Base-by-base conservation (phyloP, 2,888 invertebrate genomes). In the Automeris io region DNA sequence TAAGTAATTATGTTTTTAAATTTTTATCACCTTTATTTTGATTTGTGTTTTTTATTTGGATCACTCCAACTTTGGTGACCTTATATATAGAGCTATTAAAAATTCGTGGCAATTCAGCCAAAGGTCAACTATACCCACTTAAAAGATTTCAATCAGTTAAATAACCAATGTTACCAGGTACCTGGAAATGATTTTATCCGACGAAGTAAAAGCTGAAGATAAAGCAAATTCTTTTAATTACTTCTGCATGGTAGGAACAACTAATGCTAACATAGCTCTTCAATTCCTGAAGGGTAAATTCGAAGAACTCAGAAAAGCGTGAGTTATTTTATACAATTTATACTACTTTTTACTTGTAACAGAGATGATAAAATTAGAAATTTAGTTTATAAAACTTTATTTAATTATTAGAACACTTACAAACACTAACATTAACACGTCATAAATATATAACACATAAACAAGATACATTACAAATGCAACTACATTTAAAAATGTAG, bases 181-280 rank as follows among this genome's bases (percentile, higher is more conserved):
- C 46, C 46, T 86, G 26, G 42, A 69, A 11, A 67, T 72, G 61
- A 67, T 83, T 12, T 49, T 82, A 13, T 61, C 62, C 3, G 64
- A 70, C 11, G 61, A 72, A 13, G 68, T 83, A 2, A 80, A 70
- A 43, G 78, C 83, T 1, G 86, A 86, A 47, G 86, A 86, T 26
- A 59, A 77, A 29, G 54, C 75, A 5, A 86, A 85, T 32, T 83
- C 80, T 0, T 69, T 82, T 38, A 69, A 68, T 0, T 85, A 74
- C 66, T 57, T 81, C 5, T 70, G 68, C 44, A 68, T 76, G 60
- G 86, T 85, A 12, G 57, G 75, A 38, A 63, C 72, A 1, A 54
- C 54, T 19, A 86, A 85, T 37, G 70, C 85, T 1, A 67, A 50
- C 9, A 35, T 56, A 0, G 75, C 72, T 0, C 54, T 86, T 0